Evolutionary conservation across 2,888 invertebrate genomes (phyloP).

Genomic region (Protophormia terraenovae): DNA sequence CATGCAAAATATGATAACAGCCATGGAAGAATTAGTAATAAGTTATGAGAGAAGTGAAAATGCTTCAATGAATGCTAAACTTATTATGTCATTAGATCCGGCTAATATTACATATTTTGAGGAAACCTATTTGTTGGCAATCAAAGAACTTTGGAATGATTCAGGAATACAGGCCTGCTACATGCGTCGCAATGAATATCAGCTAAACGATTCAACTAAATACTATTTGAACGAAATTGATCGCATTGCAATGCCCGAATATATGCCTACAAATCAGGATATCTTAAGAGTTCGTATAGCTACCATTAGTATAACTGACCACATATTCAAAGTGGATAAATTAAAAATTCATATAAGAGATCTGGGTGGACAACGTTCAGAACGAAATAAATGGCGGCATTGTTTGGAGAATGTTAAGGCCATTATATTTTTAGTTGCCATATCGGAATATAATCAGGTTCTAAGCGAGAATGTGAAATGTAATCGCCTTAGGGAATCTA

Average conservation of each 20-base stretch:
- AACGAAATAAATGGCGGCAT: conserved; percentile 56
- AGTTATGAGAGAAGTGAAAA: conserved; percentile 39
- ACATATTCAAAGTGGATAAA: conserved; percentile 40
- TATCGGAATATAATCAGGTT: conserved; percentile 97
- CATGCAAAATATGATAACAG: conserved; percentile 50
- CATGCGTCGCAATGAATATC: conserved; percentile 97
- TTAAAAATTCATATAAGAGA: conserved; percentile 54
- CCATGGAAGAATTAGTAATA: conserved; percentile 52
- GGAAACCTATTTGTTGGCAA: conserved; percentile 85
- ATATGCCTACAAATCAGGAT: conserved; percentile 60
- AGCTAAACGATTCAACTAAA: conserved; percentile 99
- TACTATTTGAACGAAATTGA: conserved; percentile 91
- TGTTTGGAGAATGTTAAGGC: conserved; percentile 77
- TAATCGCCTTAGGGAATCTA: conserved; percentile 99
- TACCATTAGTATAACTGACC: conserved; percentile 53
- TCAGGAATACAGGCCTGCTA: conserved; percentile 98
- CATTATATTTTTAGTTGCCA: conserved; percentile 98
- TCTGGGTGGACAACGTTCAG: conserved; percentile 54
- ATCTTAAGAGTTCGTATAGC: conserved; percentile 59
- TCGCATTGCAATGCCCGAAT: conserved; percentile 31
- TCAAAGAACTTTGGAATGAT: conserved; percentile 96
- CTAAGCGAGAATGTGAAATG: conserved; percentile 96
- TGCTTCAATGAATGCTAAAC: background rate
- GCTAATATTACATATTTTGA: background rate
- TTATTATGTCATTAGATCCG: conserved; percentile 2